Percentiles rank a stretch among this genome's conserved stretches.
Evolutionary conservation across 2,888 invertebrate genomes (phyloP).

Genomic region (Petrolisthes manimaculis): DNA sequence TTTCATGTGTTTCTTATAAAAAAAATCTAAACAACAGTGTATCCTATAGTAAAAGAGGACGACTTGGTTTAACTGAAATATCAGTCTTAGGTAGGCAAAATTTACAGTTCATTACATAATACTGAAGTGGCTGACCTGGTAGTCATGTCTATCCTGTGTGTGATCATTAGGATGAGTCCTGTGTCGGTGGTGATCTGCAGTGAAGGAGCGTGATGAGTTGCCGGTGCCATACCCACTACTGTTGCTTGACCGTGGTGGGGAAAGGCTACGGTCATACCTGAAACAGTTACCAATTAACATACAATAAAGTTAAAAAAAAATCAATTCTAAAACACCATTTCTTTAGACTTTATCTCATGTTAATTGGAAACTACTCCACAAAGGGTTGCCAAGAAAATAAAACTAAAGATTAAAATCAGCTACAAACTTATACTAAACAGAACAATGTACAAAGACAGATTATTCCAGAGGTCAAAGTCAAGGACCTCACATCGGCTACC

Average conservation of each 20-base stretch:
- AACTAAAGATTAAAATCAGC: too few species aligned
- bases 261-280: constrained; percentile 64
- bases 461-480: too few species aligned
- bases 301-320: not conserved
- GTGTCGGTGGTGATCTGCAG: constrained; percentile 48
- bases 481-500: too few species aligned
- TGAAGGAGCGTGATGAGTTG: constrained; percentile 72
- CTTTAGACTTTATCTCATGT: not conserved
- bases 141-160: not conserved
- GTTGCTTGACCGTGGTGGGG: constrained; percentile 83
- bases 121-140: not conserved
- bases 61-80: too few species aligned
- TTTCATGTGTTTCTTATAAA: too few species aligned
- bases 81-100: too few species aligned
- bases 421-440: too few species aligned
- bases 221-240: constrained; percentile 89
- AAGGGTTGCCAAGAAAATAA: not conserved
- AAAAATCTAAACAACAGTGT: too few species aligned
- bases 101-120: too few species aligned
- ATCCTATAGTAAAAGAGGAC: too few species aligned
- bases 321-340: not conserved
- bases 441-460: too few species aligned
- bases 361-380: not conserved
- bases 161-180: not conserved
- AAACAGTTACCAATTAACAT: not conserved